Base-by-base conservation (phyloP, 92 coral and sea anemone genomes). In the Porites lobata region DNA sequence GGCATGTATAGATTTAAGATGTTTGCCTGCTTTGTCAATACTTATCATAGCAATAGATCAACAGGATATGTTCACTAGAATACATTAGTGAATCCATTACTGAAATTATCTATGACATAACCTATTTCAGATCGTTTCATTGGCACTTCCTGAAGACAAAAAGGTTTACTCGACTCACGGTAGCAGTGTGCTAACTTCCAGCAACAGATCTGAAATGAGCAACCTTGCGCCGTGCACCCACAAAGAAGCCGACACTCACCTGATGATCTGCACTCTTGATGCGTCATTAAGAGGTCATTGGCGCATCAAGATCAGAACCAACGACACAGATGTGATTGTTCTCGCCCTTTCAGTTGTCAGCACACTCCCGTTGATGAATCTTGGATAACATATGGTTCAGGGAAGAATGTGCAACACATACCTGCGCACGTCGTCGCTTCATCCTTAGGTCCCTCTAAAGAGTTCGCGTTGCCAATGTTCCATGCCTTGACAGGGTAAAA, bases 271-370 rank as follows among this genome's bases (percentile, higher is more conserved):
- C 69, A 93, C 86, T 10, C 76, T 63, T 50, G 90, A 87, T 89
- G 93, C 93, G n/a, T 14, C 86, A 17, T 59, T 15, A 50, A 65
- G 87, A 56, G 94, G 94, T 24, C 82, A 77, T 76, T 83, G 77
- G 12, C 73, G 78, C 24, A 94, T 93, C 54, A 78, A 29, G 80
- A 93, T 90, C 13, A 63, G 91, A 80, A 89, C 52, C 84, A 92
- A 89, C 47, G 94, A 93, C 79, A 91, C 93, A 51, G 96, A 94
- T 72, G 96, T 94, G 50, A 85, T 91, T 58, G 89, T 88, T 47
- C 84, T 91, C 53, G 90, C 94, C 4, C 58, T 94, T 26, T 94
- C 96, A 69, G 87, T 90, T 72, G 92, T 26, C 62, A 76, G 75
- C 85, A 75, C 79, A 4, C 76, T 94, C 38, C 86, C 68, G 51